phyloP scores from a whole-genome alignment of 2,888 invertebrate species.

The Noctua comes region DNA sequence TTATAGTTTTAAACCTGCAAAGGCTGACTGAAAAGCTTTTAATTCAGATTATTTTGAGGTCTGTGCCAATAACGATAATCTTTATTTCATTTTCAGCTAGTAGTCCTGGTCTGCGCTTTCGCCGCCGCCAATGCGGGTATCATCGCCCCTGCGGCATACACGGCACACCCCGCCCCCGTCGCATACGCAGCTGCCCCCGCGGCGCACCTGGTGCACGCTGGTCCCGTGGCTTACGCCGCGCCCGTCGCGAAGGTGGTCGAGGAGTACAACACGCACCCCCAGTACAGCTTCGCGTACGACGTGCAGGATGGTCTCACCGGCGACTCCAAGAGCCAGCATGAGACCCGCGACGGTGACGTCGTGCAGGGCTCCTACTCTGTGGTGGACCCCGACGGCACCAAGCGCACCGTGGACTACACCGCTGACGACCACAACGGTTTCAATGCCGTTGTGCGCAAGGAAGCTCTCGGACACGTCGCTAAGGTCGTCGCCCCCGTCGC shows the following conservation, averaged over 20 bases:
- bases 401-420: slow-evolving; percentile 87
- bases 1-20: not conserved
- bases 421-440: slow-evolving; percentile 87
- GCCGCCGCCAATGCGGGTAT: slow-evolving; percentile 81
- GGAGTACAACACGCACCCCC: slow-evolving; percentile 76
- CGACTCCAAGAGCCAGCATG: slow-evolving; percentile 87
- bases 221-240: slow-evolving; percentile 62
- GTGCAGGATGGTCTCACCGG: slow-evolving; percentile 83
- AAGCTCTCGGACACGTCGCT: slow-evolving; percentile 79
- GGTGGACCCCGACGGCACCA: slow-evolving; percentile 86
- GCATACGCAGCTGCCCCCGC: slow-evolving; percentile 67
- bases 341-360: slow-evolving; percentile 85
- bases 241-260: slow-evolving; percentile 74
- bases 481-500: slow-evolving; percentile 71
- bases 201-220: slow-evolving; percentile 72
- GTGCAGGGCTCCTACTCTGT: slow-evolving; percentile 88
- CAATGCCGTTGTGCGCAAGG: slow-evolving; percentile 87
- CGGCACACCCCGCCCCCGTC: slow-evolving; percentile 74
- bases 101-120: slow-evolving; percentile 80
- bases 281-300: slow-evolving; percentile 86
- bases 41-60: too few relatives aligned
- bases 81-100: slow-evolving; percentile 73
- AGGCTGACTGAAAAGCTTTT: not conserved
- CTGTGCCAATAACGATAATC: not conserved
- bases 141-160: slow-evolving; percentile 76